These are phyloP conservation scores for Pan troglodytes DNA, from an alignment of 2,113 vertebrate species.

Conservation along the genomic window NHGRI_mPanTro3-v2.1_pri NC_072419.2:17627001-17627500, in stretches of 20 bases:
- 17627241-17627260: slow-evolving; percentile 43
- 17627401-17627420: slow-evolving; percentile 60
- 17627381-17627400: slow-evolving; percentile 75
- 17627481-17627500: slow-evolving; percentile 40
- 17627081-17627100: background rate
- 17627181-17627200: slow-evolving; percentile 41
- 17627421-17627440: slow-evolving; percentile 77
- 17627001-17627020: slow-evolving; percentile 56
- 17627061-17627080: slow-evolving; percentile 29
- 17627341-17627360: slow-evolving; percentile 55
- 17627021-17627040: slow-evolving; percentile 33
- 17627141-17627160: slow-evolving; percentile 32
- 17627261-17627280: slow-evolving; percentile 57
- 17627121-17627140: slow-evolving; percentile 58
- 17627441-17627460: slow-evolving; percentile 68
- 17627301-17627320: slow-evolving; percentile 68
- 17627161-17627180: slow-evolving; percentile 25
- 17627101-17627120: slow-evolving; percentile 62
- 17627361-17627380: slow-evolving; percentile 71
- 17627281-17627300: slow-evolving; percentile 73
- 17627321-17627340: slow-evolving; percentile 60
- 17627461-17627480: slow-evolving; percentile 71
- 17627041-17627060: slow-evolving; percentile 25
- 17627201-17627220: slow-evolving; percentile 57
- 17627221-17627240: slow-evolving; percentile 56